Base-by-base conservation (phyloP, 2,888 invertebrate species). In the Elegia similella region DNA sequence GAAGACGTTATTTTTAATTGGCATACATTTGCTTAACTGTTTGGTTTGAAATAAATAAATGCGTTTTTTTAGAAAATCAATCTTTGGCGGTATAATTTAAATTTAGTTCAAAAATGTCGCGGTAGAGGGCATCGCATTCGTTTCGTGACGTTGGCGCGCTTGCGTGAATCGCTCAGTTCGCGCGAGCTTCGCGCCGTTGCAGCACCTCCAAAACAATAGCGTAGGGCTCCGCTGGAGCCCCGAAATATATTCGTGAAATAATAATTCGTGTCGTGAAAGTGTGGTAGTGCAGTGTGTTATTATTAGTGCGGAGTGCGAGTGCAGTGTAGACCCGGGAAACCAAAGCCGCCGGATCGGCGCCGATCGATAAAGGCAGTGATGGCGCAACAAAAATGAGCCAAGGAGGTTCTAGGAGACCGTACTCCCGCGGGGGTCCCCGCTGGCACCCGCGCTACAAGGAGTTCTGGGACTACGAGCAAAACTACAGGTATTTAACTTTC, bases 371-470 rank as follows among this genome's bases (percentile, higher is more conserved):
- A 57, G 59, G 65, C 65, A 68, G 78, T 63, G 66, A 88, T 87
- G 88, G 84, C 86, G 84, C 83, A 82, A 74, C 75, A 62, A 71
- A 68, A 56, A 90, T 91, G 91, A 91, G 90, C 73, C 90, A 90
- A 67, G 90, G 90, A 60, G 90, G 91, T 69, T 90, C 90, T 1
- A 68, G 90, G 62, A 77, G 90, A 67, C 90, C 90, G 61, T 90
- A 86, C 66, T 89, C 89, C 63, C 89, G 89, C 69, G 90, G 90
- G 73, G 89, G 89, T 67, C 89, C 85, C 56, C 84, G 90, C 50
- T 91, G 90, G 88, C 89, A 90, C 76, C 88, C 89, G 70, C 88
- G 90, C 57, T 91, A 91, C 82, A 91, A 91, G 79, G 91, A 91
- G 61, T 91, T 88, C 75, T 91, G 90, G 90, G 91, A 90, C 66